phyloP scores from a whole-genome alignment of 2,888 invertebrate species.

The Hirtodrosophila cameraria region DNA sequence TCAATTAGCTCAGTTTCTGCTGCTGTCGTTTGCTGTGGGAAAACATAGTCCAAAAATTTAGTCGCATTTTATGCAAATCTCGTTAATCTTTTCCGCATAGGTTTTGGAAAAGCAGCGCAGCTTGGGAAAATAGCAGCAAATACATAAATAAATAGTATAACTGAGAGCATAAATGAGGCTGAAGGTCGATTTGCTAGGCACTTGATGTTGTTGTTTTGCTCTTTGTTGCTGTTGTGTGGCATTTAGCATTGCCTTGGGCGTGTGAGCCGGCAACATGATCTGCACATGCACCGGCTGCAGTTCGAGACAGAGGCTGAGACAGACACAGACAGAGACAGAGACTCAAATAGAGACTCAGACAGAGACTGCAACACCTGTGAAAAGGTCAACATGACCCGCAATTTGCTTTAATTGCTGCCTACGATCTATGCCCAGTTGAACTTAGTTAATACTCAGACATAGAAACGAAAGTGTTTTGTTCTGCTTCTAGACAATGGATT shows the following conservation, averaged over 20 bases:
- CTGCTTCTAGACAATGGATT: slow-evolving; percentile 56
- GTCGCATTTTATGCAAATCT: slow-evolving; percentile 69
- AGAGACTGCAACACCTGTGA: slow-evolving; percentile 35
- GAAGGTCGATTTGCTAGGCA: slow-evolving; percentile 63
- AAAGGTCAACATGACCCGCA: slow-evolving; percentile 57
- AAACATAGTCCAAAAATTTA: slow-evolving; percentile 33
- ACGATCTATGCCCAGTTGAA: slow-evolving; percentile 25
- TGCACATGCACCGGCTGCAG: slow-evolving; percentile 20
- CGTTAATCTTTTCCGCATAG: slow-evolving; percentile 74
- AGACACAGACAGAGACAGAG: slow-evolving; percentile 2
- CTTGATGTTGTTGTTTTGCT: slow-evolving; percentile 17
- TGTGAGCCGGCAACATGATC: slow-evolving; percentile 38
- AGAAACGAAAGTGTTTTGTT: slow-evolving; percentile 64
- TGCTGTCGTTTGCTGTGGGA: slow-evolving; percentile 55
- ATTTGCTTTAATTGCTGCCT: slow-evolving; percentile 47
- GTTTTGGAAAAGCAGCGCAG: slow-evolving; percentile 57
- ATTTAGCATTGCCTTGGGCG: slow-evolving; percentile 65
- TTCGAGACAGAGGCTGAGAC: neutral
- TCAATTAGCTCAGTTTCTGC: slow-evolving; percentile 43
- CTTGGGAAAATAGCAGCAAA: slow-evolving; percentile 52
- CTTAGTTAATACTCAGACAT: neutral
- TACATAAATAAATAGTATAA: slow-evolving; percentile 19
- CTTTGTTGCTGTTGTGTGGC: slow-evolving; percentile 28
- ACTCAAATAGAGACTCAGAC: neutral
- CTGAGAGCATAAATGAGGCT: slow-evolving; percentile 44